Evolutionary conservation across 2,797 vertebrate genomes (phyloP).

Genomic region (Pseudomugil gertrudae): DNA sequence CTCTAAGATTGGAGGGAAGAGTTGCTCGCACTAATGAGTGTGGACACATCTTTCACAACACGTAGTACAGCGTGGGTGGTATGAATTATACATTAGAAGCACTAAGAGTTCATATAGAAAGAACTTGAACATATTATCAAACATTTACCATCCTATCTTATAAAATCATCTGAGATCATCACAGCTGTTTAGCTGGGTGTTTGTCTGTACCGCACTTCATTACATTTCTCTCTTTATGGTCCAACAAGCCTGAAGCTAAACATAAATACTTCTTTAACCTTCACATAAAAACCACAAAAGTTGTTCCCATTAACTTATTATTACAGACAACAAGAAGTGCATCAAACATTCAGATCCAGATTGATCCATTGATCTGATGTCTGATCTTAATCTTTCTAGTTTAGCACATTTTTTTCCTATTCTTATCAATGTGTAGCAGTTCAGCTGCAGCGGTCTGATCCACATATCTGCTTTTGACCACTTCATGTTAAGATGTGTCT

Average conservation of each 20-base stretch:
- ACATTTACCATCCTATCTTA: constrained; percentile 44
- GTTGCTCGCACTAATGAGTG: constrained; percentile 61
- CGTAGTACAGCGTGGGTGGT: constrained; percentile 44
- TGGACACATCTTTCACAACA: constrained; percentile 53
- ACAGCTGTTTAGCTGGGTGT: not conserved
- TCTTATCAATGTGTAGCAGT: not conserved
- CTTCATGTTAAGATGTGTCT: not conserved
- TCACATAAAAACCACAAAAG: not conserved
- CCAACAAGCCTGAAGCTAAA: not conserved
- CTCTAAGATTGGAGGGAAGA: constrained; percentile 52
- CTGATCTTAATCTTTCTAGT: not conserved
- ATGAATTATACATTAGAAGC: constrained; percentile 73
- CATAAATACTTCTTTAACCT: not conserved
- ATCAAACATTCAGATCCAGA: not conserved
- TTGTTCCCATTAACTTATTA: not conserved
- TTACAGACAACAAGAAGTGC: not conserved
- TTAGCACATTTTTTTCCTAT: not conserved
- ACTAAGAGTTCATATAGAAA: constrained; percentile 61
- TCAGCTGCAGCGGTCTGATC: not conserved
- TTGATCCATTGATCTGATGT: not conserved
- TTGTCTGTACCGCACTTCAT: not conserved
- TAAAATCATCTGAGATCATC: not conserved
- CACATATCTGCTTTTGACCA: not conserved
- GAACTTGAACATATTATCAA: constrained; percentile 66
- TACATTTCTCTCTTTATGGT: not conserved